Base-by-base conservation (phyloP, 2,888 invertebrate species). In the Listrodromus nycthemerus region DNA sequence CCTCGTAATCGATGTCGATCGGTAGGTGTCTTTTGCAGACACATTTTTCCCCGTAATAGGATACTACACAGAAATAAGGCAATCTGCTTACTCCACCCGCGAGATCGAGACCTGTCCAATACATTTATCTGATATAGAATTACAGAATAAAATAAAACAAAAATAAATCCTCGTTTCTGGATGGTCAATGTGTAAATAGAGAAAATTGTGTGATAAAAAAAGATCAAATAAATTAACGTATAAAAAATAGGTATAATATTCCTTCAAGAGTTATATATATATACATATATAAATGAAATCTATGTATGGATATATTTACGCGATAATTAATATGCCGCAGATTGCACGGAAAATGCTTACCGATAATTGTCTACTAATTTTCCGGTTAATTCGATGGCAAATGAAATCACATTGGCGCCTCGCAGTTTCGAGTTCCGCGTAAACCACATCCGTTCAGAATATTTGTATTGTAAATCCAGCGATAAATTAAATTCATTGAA, bases 361-460 rank as follows among this genome's bases (percentile, higher is more conserved):
- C 41, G 21, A 66, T 66, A n/a, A 66, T 37, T 66, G 66, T 37
- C 66, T 21, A 66, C 45, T 66, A 24, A 13, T 21, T 37, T 66
- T 41, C 41, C 37, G 37, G 41, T 66, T 37, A 3, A 55, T 24
- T 24, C 8, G 24, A 24, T 0, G 19, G 48, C 50, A 19, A 50
- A 69, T 27, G 45, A 58, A 52, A 21, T 48, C 33, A 33, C n/a
- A 52, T 16, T 58, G 21, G 8, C 10, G 55, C 58, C 79, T 83
- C 79, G 82, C 82, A 45, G 74, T 74, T 70, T 58, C 79, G 82
- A 79, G 79, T 65, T 37, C 48, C 37, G 45, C n/a, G 24, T 45
- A 55, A 58, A 83, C 37, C 50, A 63, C 41, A 50, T 66, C 10
- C 55, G 66, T 58, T 55, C 37, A 30, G 67, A 69, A 71, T 83